Evolutionary conservation across 2,113 vertebrate species (phyloP).

Genomic region (Periophthalmodon schlosseri): DNA sequence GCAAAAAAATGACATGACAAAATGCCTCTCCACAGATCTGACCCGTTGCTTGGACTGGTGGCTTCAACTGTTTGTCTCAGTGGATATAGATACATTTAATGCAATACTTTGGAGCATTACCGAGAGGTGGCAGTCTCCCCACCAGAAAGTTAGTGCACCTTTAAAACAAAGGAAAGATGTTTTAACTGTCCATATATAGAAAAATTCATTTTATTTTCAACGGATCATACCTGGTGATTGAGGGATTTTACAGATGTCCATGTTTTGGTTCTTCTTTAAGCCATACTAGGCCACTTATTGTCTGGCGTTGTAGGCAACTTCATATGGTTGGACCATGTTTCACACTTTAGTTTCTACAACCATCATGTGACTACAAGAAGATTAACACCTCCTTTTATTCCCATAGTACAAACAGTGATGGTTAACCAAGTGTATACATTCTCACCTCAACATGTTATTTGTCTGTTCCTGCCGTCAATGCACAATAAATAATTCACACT

Average conservation of each 20-base stretch:
- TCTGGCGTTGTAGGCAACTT: not conserved
- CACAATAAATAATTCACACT: constrained; percentile 57
- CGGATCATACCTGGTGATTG: too few relatives aligned
- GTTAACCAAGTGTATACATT: constrained; percentile 15
- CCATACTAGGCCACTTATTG: not conserved
- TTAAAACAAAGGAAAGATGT: too few relatives aligned
- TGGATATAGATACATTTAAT: too few relatives aligned
- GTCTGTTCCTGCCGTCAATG: constrained; percentile 14
- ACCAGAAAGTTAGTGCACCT: too few relatives aligned
- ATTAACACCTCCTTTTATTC: constrained; percentile 12
- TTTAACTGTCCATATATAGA: too few relatives aligned
- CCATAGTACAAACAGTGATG: constrained; percentile 6
- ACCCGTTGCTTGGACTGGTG: too few relatives aligned
- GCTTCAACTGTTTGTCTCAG: too few relatives aligned
- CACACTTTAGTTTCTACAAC: not conserved
- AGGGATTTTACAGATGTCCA: not conserved
- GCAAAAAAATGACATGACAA: too few relatives aligned
- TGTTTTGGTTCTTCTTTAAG: not conserved
- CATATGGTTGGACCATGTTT: not conserved
- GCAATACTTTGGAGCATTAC: too few relatives aligned
- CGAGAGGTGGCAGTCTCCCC: too few relatives aligned
- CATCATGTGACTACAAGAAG: constrained; percentile 21
- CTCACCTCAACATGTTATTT: constrained; percentile 9
- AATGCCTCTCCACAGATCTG: too few relatives aligned
- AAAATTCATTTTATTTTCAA: too few relatives aligned